A percentile compares a stretch with the other conserved stretches of the same genome.
phyloP scores from a whole-genome alignment of 2,797 vertebrate species.

The Poecilia gillii region DNA sequence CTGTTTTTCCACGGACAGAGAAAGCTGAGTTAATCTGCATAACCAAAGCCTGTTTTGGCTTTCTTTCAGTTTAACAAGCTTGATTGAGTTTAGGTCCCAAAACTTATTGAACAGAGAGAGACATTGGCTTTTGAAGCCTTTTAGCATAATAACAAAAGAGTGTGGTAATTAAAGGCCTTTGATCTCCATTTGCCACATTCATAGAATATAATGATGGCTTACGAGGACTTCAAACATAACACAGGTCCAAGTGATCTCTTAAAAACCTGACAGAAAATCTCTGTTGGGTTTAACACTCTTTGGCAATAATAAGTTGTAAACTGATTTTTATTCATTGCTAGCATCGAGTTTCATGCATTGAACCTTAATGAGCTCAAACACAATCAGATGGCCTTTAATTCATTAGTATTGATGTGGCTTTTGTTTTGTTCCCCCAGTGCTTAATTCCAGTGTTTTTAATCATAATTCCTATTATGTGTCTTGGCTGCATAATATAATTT shows the following conservation, averaged over 20 bases:
- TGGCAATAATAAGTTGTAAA: not conserved
- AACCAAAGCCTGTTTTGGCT: not conserved
- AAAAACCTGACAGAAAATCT: not conserved
- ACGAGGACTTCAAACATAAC: slow-evolving; percentile 10
- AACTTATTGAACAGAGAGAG: not conserved
- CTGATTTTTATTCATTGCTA: slow-evolving; percentile 15
- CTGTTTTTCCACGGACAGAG: not conserved
- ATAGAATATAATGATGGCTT: slow-evolving; percentile 5
- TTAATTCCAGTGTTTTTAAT: not conserved
- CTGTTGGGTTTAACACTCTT: not conserved
- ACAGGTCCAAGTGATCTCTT: not conserved
- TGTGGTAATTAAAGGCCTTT: not conserved
- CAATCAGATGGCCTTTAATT: slow-evolving; percentile 1
- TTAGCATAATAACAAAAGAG: slow-evolving; percentile 7
- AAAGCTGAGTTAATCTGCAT: not conserved
- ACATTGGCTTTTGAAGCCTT: not conserved
- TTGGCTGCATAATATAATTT: slow-evolving; percentile 1
- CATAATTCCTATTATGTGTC: not conserved
- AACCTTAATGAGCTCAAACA: slow-evolving; percentile 19
- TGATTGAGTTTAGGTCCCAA: slow-evolving; percentile 23
- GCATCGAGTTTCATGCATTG: slow-evolving; percentile 12
- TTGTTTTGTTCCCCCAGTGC: not conserved
- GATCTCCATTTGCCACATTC: not conserved
- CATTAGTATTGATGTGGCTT: not conserved
- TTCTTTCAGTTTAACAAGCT: slow-evolving; percentile 5